These are phyloP conservation scores for Alloscopus bannaensis DNA, from an alignment of 2,888 invertebrate species.

Conservation along the genomic window DNA sequence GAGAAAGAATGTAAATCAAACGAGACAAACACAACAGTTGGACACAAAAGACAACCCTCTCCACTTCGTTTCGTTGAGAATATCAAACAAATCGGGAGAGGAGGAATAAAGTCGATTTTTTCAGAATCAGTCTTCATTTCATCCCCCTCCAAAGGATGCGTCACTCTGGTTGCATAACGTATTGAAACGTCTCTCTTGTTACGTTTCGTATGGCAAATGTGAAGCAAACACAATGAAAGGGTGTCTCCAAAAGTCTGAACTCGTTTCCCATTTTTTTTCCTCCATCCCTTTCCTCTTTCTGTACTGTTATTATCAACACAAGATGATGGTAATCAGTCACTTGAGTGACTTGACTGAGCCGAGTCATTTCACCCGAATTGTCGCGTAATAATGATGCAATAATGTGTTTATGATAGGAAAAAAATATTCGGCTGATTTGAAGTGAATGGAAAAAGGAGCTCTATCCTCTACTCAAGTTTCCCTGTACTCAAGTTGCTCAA, in stretches of 20 bases:
- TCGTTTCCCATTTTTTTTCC: neutral
- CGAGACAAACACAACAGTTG: slow-evolving; percentile 59
- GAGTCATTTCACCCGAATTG: slow-evolving; percentile 58
- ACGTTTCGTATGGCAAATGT: slow-evolving; percentile 5
- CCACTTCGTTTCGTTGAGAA: slow-evolving; percentile 32
- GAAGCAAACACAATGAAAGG: slow-evolving; percentile 49
- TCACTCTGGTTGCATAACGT: neutral
- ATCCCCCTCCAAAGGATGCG: slow-evolving; percentile 29
- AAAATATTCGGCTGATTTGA: slow-evolving; percentile 33
- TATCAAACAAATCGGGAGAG: slow-evolving; percentile 41
- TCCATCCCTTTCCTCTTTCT: neutral
- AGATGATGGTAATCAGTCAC: slow-evolving; percentile 64
- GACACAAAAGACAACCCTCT: slow-evolving; percentile 57
- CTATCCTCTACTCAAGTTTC: neutral
- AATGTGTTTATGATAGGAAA: slow-evolving; percentile 61
- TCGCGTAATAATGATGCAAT: slow-evolving; percentile 56
- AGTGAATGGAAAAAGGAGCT: slow-evolving; percentile 8
- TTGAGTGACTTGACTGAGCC: slow-evolving; percentile 57
- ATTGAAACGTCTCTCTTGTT: neutral
- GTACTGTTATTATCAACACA: slow-evolving; percentile 36
- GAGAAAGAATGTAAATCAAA: slow-evolving; percentile 49
- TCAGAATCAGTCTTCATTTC: slow-evolving; percentile 55
- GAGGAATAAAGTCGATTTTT: slow-evolving; percentile 50
- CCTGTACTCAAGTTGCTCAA: neutral
- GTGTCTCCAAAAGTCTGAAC: slow-evolving; percentile 13